A percentile compares a stretch with the other conserved stretches of the same genome.
Evolutionary conservation across 2,113 vertebrate species (phyloP).

Genomic region (Bos indicus): DNA sequence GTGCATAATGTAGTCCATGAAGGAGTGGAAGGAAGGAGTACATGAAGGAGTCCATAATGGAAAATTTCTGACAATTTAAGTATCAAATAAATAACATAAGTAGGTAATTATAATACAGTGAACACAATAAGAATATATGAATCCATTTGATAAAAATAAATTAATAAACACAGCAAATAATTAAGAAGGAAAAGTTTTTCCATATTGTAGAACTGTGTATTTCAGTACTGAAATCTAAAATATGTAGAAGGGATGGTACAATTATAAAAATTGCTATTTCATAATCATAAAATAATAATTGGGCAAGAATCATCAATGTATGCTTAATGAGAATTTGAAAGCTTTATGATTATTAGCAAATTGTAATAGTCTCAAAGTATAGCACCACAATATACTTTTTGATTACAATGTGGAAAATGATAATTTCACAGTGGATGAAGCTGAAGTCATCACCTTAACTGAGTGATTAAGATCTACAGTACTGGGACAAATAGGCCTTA

Average conservation of each 20-base stretch:
- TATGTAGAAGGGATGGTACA: background rate
- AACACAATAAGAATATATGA: background rate
- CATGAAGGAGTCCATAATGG: background rate
- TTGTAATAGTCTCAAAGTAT: background rate
- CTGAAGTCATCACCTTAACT: background rate
- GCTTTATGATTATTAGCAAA: background rate
- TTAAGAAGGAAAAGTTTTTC: background rate
- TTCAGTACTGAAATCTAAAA: background rate
- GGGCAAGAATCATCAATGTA: background rate
- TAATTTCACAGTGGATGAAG: background rate
- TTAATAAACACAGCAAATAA: background rate
- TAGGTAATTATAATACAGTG: background rate
- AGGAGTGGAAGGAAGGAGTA: background rate
- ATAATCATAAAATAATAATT: background rate
- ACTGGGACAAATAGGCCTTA: background rate
- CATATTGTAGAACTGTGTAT: background rate
- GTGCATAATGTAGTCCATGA: background rate
- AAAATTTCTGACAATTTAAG: background rate
- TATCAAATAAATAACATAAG: background rate
- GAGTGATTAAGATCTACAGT: background rate
- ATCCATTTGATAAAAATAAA: background rate
- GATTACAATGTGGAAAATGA: background rate
- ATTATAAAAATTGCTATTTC: background rate
- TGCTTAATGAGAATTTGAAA: background rate
- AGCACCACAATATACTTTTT: background rate